These are phyloP conservation scores for Thalassarche chlororhynchos DNA, from an alignment of 2,113 vertebrate species.

Conservation along the genomic window DNA sequence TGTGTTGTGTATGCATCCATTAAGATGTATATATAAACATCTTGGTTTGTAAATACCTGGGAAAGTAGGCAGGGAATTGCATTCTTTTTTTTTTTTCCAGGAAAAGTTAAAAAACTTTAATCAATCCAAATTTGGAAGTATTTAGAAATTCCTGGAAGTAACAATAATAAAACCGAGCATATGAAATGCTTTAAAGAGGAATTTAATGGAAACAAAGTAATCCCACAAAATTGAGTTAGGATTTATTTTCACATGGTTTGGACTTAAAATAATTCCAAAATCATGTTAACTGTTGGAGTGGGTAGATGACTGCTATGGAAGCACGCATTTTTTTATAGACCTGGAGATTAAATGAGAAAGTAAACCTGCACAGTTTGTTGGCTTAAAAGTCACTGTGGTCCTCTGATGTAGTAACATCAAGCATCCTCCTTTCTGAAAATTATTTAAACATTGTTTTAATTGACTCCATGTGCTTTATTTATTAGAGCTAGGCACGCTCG, in stretches of 20 bases:
- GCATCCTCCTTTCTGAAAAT: slow-evolving; percentile 33
- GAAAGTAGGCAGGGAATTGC: not conserved
- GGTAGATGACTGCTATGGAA: slow-evolving; percentile 26
- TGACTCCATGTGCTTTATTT: slow-evolving; percentile 52
- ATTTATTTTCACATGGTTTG: slow-evolving; percentile 62
- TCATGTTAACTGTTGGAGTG: slow-evolving; percentile 45
- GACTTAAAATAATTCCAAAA: slow-evolving; percentile 62
- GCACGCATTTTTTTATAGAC: slow-evolving; percentile 3
- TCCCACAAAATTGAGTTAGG: slow-evolving; percentile 44
- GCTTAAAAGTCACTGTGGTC: slow-evolving; percentile 37
- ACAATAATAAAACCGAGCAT: slow-evolving; percentile 25
- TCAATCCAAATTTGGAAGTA: slow-evolving; percentile 39
- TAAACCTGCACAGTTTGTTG: slow-evolving; percentile 28
- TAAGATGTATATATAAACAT: not conserved
- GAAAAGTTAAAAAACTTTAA: slow-evolving; percentile 19
- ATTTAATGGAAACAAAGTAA: slow-evolving; percentile 44
- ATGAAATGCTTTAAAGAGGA: slow-evolving; percentile 44
- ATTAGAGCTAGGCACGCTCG: slow-evolving; percentile 5
- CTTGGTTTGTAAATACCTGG: not conserved
- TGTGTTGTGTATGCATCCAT: not conserved
- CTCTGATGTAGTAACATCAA: slow-evolving; percentile 52
- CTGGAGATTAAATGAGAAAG: slow-evolving; percentile 40
- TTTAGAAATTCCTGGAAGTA: slow-evolving; percentile 58
- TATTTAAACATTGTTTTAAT: slow-evolving; percentile 64
- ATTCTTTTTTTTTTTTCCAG: not conserved